phyloP scores from a whole-genome alignment of 2,797 vertebrate genomes.

The Odontamblyopus rebecca region DNA sequence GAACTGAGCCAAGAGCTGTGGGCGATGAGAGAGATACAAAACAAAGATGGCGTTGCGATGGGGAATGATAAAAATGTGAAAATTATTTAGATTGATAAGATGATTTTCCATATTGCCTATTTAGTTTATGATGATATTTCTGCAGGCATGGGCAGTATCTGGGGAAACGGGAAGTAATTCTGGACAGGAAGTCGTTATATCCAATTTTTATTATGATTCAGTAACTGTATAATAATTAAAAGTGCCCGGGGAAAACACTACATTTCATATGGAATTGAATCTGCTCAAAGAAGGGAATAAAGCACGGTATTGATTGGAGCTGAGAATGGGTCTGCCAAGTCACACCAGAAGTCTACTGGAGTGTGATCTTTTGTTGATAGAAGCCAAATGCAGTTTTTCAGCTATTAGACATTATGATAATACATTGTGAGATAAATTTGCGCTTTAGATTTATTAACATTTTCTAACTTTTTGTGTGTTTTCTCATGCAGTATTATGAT shows the following conservation, averaged over 20 bases:
- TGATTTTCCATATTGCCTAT: conserved; percentile 8
- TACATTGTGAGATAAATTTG: not conserved
- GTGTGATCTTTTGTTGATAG: not conserved
- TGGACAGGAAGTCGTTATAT: not conserved
- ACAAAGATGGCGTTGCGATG: conserved; percentile 27
- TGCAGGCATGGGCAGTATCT: not conserved
- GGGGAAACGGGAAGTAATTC: not conserved
- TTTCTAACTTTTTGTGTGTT: too few species aligned
- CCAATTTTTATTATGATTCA: not conserved
- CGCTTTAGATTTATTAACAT: too few species aligned
- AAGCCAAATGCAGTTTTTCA: not conserved
- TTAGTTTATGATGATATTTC: conserved; percentile 25
- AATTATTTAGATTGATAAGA: conserved; percentile 44
- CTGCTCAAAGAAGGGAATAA: not conserved
- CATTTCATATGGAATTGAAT: conserved; percentile 15
- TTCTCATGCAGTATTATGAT: too few species aligned
- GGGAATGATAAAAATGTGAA: conserved; percentile 39
- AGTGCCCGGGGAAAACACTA: conserved; percentile 16
- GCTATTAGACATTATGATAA: not conserved
- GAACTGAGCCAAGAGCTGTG: conserved; percentile 61
- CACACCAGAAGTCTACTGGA: not conserved
- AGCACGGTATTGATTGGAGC: not conserved
- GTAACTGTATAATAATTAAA: conserved; percentile 11
- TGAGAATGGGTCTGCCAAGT: not conserved
- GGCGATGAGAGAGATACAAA: conserved; percentile 43